Base-by-base conservation (phyloP, 2,113 vertebrate species). In the Stictonetta naevosa region DNA sequence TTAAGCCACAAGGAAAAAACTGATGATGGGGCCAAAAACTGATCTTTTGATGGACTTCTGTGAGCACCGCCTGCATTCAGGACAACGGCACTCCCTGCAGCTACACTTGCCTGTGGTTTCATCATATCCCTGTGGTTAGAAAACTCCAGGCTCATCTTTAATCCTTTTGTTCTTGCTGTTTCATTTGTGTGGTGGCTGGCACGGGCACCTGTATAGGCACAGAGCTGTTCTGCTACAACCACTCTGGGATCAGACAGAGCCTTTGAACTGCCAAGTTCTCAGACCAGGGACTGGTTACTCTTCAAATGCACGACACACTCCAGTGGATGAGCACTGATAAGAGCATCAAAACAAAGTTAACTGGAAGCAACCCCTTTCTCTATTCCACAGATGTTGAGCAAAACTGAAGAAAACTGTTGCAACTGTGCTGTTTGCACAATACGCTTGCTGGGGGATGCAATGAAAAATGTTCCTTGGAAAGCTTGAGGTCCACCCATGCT, bases 291-390 rank as follows among this genome's bases (percentile, higher is more conserved):
- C 76, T 56, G 42, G 21, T 59, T 83, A 18, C 59, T 55, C 46
- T 34, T 29, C 92, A 59, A 29, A n/a, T 0, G 0, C 23, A 46
- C 0, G 1, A 29, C 8, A 52, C 0, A 0, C 6, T 11, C 68
- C 42, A 67, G 85, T 76, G 95, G 76, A 78, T 88, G 75, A 55
- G 9, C 29, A 2, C 1, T 21, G 36, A 56, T 4, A 50, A 76
- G 1, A 78, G 66, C 55, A 59, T 28, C 76, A 44, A 72, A 81
- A 48, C 76, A 63, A 55, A 80, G 58, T 5, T 22, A 92, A 79
- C 84, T 94, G 67, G 50, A 40, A 81, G 72, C 40, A 74, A 67
- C n/a, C 48, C 55, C 67, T 48, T 66, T 55, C 68, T 34, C 59
- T 25, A 3, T 64, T 44, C 63, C 0, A 0, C 72, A 81, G 50